phyloP scores from a whole-genome alignment of 2,888 invertebrate species.

The Dolichopus griseipennis region DNA sequence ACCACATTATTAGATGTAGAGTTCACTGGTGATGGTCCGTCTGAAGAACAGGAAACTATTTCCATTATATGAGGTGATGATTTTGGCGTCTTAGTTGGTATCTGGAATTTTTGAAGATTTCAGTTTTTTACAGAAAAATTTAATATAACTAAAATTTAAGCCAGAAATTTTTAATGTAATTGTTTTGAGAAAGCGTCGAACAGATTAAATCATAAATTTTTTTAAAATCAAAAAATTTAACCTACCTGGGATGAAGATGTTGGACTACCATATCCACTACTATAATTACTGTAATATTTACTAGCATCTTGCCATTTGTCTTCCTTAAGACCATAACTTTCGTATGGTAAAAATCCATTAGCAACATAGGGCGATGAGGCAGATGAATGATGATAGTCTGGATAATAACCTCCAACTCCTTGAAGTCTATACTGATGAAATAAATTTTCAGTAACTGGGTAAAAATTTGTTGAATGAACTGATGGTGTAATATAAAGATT shows the following conservation, averaged over 20 bases:
- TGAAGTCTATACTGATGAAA: slow-evolving; percentile 86
- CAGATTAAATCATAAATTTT: background rate
- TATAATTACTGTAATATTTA: slow-evolving; percentile 48
- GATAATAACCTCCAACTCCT: slow-evolving; percentile 63
- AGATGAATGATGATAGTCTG: slow-evolving; percentile 65
- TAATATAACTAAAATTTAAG: background rate
- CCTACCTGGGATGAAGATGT: slow-evolving; percentile 41
- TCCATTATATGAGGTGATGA: slow-evolving; percentile 44
- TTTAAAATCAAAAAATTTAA: slow-evolving; percentile 10
- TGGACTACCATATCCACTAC: slow-evolving; percentile 42
- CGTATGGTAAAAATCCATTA: slow-evolving; percentile 67
- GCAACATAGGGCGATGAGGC: slow-evolving; percentile 55
- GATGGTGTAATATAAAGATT: slow-evolving; percentile 45
- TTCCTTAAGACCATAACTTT: slow-evolving; percentile 48
- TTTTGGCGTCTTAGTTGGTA: slow-evolving; percentile 43
- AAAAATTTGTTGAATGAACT: slow-evolving; percentile 61
- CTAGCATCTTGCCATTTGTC: slow-evolving; percentile 44
- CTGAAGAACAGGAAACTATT: slow-evolving; percentile 42
- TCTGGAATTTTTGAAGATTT: slow-evolving; percentile 22
- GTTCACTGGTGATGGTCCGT: slow-evolving; percentile 39
- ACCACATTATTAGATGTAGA: slow-evolving; percentile 20
- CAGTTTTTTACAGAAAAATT: background rate
- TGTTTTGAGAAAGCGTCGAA: background rate
- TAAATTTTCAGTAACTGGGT: slow-evolving; percentile 70
- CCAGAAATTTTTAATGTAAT: background rate